Conservation (phyloP, 2,113 vertebrate genomes). For the Myrmecophaga tridactyla region DNA sequence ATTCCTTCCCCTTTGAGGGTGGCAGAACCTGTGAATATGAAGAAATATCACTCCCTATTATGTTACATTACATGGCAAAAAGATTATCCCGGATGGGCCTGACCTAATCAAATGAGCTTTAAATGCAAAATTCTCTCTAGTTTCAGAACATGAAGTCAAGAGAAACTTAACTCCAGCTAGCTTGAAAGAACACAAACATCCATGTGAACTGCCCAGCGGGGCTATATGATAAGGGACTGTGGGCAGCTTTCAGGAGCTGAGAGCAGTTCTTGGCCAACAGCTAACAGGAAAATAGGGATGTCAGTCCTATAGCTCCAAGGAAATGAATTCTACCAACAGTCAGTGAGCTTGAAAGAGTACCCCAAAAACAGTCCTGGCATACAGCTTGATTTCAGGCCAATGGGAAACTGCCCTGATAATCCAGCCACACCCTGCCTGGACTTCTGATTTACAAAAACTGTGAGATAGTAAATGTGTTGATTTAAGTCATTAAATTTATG, state of each 20-base stretch:
- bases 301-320: not conserved
- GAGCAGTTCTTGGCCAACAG: not conserved
- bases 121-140: not conserved
- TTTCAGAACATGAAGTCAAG: not conserved
- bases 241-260: not conserved
- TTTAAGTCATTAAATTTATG: not conserved
- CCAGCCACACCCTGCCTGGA: not conserved
- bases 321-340: slow-evolving; percentile 5
- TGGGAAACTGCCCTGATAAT: not conserved
- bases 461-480: not conserved
- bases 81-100: not conserved
- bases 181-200: not conserved
- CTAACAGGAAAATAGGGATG: not conserved
- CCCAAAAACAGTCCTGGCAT: not conserved
- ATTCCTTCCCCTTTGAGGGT: not conserved
- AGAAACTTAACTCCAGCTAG: not conserved
- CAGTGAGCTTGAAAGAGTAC: not conserved
- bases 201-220: not conserved
- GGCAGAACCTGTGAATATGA: not conserved
- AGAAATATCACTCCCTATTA: slow-evolving; percentile 1
- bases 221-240: not conserved
- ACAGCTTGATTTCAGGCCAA: not conserved
- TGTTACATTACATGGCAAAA: not conserved
- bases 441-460: not conserved
- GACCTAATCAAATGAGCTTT: slow-evolving; percentile 10